phyloP scores from a whole-genome alignment of 2,113 vertebrate species.

The Cyanoramphus novaezelandiae region DNA sequence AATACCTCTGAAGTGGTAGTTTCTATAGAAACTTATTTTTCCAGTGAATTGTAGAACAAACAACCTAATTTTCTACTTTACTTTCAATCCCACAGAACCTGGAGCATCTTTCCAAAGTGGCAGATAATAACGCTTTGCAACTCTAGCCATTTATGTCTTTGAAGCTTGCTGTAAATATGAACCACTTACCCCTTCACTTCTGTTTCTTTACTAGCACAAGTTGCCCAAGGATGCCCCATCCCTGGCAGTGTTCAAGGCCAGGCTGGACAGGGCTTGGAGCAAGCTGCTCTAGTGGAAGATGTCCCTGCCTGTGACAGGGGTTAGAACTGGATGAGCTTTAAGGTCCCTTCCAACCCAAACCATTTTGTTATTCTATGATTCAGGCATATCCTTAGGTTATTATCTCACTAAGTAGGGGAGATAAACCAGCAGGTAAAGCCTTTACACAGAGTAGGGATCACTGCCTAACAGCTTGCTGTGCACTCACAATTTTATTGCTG shows the following conservation, averaged over 20 bases:
- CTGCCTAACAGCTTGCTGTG: not conserved
- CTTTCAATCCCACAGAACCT: not conserved
- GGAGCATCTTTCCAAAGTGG: not conserved
- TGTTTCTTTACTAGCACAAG: not conserved
- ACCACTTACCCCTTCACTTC: not conserved
- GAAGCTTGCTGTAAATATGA: constrained; percentile 4
- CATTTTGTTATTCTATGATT: not conserved
- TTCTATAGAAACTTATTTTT: constrained; percentile 61
- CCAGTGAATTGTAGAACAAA: constrained; percentile 35
- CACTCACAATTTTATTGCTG: not conserved
- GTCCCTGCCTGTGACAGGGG: not conserved
- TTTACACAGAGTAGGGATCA: not conserved
- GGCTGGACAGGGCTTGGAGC: not conserved
- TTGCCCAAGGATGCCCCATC: not conserved
- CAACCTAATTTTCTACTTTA: constrained; percentile 17
- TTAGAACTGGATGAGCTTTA: not conserved
- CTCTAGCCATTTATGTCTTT: not conserved
- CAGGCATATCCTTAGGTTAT: not conserved
- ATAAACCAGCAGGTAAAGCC: not conserved
- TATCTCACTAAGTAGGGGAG: not conserved
- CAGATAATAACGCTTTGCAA: not conserved
- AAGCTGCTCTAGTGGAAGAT: not conserved
- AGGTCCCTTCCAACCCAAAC: not conserved
- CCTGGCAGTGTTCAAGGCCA: not conserved
- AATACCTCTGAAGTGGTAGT: constrained; percentile 45